Base-by-base conservation (phyloP, 2,888 invertebrate genomes). In the Scaptomyza reducta region DNA sequence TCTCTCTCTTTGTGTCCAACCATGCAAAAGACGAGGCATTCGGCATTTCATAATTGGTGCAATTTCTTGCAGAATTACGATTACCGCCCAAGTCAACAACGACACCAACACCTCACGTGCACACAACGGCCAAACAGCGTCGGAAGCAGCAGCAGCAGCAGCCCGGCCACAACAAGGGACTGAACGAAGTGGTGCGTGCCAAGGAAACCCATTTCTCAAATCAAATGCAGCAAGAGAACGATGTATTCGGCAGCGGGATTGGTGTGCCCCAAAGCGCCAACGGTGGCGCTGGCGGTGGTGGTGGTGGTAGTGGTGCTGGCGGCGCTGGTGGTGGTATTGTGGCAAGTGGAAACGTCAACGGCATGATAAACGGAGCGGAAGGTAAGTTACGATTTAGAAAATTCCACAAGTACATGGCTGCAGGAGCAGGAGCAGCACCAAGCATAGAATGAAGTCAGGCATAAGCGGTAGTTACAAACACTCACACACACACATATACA, bases 161-260 rank as follows among this genome's bases (percentile, higher is more conserved):
- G 53, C 74, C 83, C 47, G 61, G 74, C 65, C 84, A 89, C 71
- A 91, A 90, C 77, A 91, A 92, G 81, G 90, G 90, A 66, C 84
- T 90, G 69, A 91, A 91, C 82, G 92, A 92, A 89, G 91, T 91
- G 67, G 90, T 91, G 76, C 90, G 91, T 76, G 89, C 90, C 65
- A 92, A 92, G 80, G 91, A 91, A 79, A 89, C 87, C 64, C 87
- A 89, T 79, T 89, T 89, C 74, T 90, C 89, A 82, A 91, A 90
- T 89, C 90, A 90, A 85, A 90, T 90, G 81, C 88, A 90, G 84
- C 89, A 89, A 57, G 91, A 90, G 77, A 91, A 90, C 79, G 89
- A 89, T 65, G 84, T 90, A 64, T 78, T 84, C 51, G 89, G 84
- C 74, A 75, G 68, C 40, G 81, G 77, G 40, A 71, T 63, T 70